phyloP scores from a whole-genome alignment of 2,113 vertebrate species.

The Nibea coibor region DNA sequence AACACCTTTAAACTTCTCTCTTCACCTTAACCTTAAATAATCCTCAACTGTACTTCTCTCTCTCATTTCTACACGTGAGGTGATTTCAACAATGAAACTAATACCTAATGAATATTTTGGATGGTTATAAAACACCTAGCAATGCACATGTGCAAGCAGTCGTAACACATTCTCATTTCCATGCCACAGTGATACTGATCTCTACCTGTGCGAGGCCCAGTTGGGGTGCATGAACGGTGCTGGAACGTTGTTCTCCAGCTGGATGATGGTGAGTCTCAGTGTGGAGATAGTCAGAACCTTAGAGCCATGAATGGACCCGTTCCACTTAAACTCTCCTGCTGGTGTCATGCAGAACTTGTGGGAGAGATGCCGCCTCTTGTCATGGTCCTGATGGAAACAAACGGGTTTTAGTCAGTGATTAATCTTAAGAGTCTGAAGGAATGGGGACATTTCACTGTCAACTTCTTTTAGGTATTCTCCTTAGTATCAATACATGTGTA shows the following conservation, averaged over 20 bases:
- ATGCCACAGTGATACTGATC: not conserved
- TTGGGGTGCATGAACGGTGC: constrained; percentile 98
- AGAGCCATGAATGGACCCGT: constrained; percentile 96
- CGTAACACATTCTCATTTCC: not conserved
- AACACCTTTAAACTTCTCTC: not conserved
- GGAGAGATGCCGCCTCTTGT: constrained; percentile 96
- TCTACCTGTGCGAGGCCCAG: constrained; percentile 98
- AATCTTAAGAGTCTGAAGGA: not conserved
- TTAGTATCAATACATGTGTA: not conserved
- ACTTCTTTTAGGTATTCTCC: not conserved
- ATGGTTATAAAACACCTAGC: not conserved
- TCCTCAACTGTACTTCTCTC: not conserved
- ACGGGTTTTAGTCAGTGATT: constrained; percentile 9
- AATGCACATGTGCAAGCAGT: not conserved
- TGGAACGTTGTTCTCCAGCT: constrained; percentile 97
- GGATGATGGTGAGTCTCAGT: constrained; percentile 95
- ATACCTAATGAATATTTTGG: not conserved
- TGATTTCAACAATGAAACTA: not conserved
- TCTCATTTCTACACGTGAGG: not conserved
- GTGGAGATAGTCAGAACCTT: constrained; percentile 98
- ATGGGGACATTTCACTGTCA: not conserved
- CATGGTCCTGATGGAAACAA: constrained; percentile 86
- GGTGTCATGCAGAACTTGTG: constrained; percentile 98
- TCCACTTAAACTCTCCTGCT: constrained; percentile 98
- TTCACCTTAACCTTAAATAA: not conserved